These are phyloP conservation scores for Pavo muticus DNA, from an alignment of 2,113 vertebrate genomes.

Conservation along the genomic window DNA sequence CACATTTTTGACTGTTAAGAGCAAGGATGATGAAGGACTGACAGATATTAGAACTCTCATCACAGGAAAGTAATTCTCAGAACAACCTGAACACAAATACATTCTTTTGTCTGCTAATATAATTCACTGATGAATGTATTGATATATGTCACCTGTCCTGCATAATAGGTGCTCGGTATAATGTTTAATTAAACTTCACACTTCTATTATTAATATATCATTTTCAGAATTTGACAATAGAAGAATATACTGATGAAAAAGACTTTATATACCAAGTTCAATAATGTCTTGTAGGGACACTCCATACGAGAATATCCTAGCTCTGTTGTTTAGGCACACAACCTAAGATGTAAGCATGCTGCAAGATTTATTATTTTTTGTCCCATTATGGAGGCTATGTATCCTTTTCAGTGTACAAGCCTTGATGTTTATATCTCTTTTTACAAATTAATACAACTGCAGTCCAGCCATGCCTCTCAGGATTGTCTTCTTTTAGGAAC, in stretches of 20 bases:
- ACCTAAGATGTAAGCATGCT: neutral
- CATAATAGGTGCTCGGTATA: neutral
- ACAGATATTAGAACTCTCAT: neutral
- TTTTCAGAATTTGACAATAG: neutral
- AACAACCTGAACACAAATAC: neutral
- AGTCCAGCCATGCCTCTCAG: neutral
- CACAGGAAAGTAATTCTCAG: neutral
- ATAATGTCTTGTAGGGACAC: neutral
- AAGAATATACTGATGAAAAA: neutral
- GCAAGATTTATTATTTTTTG: neutral
- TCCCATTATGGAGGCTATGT: neutral
- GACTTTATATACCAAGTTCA: neutral
- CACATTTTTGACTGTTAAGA: neutral
- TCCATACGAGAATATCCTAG: neutral
- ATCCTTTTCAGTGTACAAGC: neutral
- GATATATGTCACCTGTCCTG: neutral
- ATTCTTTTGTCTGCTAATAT: neutral
- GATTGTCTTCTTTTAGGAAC: neutral
- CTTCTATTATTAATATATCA: neutral
- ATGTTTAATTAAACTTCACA: neutral
- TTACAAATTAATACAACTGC: neutral
- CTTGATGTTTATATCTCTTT: constrained; percentile 1
- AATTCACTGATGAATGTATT: neutral
- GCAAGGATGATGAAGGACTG: neutral
- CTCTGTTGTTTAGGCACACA: neutral